Base-by-base conservation (phyloP, 2,888 invertebrate genomes). In the Mythimna lalbum region DNA sequence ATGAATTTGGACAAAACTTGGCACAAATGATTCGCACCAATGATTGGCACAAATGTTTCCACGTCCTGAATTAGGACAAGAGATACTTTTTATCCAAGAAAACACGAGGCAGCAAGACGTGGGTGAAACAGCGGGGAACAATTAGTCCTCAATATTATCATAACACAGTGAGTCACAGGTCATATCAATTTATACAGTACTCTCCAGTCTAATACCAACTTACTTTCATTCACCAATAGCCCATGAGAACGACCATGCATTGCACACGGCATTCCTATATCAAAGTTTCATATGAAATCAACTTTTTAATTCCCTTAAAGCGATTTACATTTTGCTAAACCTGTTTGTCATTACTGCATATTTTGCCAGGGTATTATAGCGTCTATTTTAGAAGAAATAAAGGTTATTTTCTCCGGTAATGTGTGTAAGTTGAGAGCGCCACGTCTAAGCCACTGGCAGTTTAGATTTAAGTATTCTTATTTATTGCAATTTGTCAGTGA, bases 401-500 rank as follows among this genome's bases (percentile, higher is more conserved):
- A 59, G 65, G 19, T 61, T 69, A 53, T 64, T 72, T 75, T 73
- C 36, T 59, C 21, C 23, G 56, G 27, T 43, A 66, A 63, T 72
- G 31, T 39, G 23, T 59, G 59, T 86, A 82, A 77, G 82, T 68
- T 81, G 80, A 83, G 79, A 80, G 81, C 67, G 78, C 81, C 84
- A 72, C 79, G 82, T 80, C 88, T 88, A 86, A 88, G 86, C 84
- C 84, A 80, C 81, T 72, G 67, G 81, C 85, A 82, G 83, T 84
- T 86, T 84, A 86, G 88, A 86, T 90, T 88, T 90, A 90, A 90
- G 88, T 89, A 88, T 89, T 88, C 88, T 87, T 90, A 88, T 90
- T 90, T 91, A 90, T 90, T 87, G 88, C 90, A 90, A 91, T 91
- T 91, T 90, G 91, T 91, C 90, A 86, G 88, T 69, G 82, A 83